Evolutionary conservation across 2,797 vertebrate genomes (phyloP).

Genomic region (Hyperoplus immaculatus): DNA sequence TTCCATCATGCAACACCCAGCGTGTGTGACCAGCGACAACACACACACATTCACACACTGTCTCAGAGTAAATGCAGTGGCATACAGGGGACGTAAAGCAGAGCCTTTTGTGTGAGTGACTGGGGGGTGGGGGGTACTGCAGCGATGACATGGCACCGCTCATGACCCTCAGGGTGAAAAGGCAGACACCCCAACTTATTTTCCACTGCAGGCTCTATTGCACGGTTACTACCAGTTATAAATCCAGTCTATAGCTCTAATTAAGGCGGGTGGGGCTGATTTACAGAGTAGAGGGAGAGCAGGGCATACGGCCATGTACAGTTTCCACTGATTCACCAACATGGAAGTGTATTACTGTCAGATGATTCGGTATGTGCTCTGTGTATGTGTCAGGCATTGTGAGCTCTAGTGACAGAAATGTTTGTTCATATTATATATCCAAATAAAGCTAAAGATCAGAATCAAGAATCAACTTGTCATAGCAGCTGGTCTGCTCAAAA

Average conservation of each 20-base stretch:
- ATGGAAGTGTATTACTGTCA: background rate
- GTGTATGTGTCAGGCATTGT: background rate
- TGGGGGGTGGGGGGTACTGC: conserved; percentile 16
- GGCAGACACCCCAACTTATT: conserved; percentile 47
- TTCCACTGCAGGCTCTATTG: conserved; percentile 41
- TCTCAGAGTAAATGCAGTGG: conserved; percentile 37
- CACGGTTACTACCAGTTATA: conserved; percentile 48
- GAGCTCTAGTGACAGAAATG: background rate
- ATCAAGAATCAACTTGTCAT: background rate
- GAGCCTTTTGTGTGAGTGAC: conserved; percentile 55
- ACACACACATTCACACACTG: conserved; percentile 21
- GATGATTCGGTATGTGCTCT: background rate
- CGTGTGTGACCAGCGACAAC: background rate
- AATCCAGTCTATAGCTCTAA: conserved; percentile 41
- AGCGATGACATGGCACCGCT: conserved; percentile 64
- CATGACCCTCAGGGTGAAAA: conserved; percentile 67
- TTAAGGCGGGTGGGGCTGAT: background rate
- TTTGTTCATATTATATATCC: background rate
- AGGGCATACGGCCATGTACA: background rate
- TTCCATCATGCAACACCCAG: conserved; percentile 7
- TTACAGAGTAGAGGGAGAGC: background rate
- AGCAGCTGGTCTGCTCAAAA: background rate
- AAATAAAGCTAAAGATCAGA: background rate
- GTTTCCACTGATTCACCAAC: background rate
- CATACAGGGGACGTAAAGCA: conserved; percentile 60